Percentiles rank a stretch among this genome's conserved stretches.
Conservation (phyloP, 1,140 invertebrate species). For the Drosophila micromelanica region DNA sequence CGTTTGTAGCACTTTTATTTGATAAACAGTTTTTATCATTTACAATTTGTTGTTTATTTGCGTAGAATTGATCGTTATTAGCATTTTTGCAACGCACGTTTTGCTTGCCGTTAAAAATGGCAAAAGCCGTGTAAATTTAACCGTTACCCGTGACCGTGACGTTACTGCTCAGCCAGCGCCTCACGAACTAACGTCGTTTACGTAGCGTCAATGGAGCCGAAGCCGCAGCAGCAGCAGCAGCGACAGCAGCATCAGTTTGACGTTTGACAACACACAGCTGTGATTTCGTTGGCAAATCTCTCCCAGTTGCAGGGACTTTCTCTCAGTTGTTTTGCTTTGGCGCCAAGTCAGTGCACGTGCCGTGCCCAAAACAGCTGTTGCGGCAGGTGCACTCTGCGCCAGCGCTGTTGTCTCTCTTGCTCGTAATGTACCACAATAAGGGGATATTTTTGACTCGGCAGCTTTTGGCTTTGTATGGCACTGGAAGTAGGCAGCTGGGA, state of each 20-base stretch:
- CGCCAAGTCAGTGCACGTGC: constrained; percentile 64
- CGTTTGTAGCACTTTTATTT: neutral
- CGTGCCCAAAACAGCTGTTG: constrained; percentile 55
- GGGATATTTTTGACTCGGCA: constrained; percentile 13
- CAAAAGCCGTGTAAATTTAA: neutral
- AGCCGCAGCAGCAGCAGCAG: constrained; percentile 24
- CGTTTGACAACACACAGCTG: constrained; percentile 63
- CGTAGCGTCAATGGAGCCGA: constrained; percentile 4
- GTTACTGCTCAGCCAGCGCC: constrained; percentile 67
- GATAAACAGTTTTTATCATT: neutral
- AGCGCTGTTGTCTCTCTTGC: constrained; percentile 22
- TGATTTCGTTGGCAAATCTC: constrained; percentile 50
- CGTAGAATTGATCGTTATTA: constrained; percentile 24
- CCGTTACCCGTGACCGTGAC: constrained; percentile 47
- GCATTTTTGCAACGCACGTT: constrained; percentile 44
- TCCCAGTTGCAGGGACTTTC: constrained; percentile 23
- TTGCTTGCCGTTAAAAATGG: constrained; percentile 7
- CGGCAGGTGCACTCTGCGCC: constrained; percentile 14
- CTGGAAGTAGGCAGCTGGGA: constrained; percentile 49
- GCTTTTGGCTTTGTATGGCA: constrained; percentile 21
- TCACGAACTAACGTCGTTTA: constrained; percentile 66
- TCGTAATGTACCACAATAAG: constrained; percentile 23
- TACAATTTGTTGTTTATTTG: constrained; percentile 3
- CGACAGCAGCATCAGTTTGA: constrained; percentile 62
- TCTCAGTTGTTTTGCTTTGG: constrained; percentile 54